Percentiles rank a stretch among this genome's conserved stretches.
phyloP scores from a whole-genome alignment of 2,797 vertebrate species.

The Gallirallus australis region DNA sequence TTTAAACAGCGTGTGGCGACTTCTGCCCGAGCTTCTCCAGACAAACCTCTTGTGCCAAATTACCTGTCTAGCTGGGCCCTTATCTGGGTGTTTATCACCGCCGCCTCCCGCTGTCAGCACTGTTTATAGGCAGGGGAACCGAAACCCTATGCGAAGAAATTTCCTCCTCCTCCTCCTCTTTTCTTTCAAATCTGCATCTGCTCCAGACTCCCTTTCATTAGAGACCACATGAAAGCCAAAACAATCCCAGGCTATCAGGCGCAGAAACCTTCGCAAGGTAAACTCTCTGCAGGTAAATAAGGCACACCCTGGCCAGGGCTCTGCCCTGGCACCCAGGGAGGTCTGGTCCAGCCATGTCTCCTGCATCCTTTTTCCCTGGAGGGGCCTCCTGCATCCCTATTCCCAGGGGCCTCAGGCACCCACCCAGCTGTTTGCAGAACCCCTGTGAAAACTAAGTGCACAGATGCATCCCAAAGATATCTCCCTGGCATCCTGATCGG shows the following conservation, averaged over 20 bases:
- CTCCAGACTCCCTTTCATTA: conserved; percentile 72
- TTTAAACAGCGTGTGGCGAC: conserved; percentile 9
- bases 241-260: conserved; percentile 61
- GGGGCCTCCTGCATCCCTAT: background rate
- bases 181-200: conserved; percentile 68
- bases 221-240: conserved; percentile 73
- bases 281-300: conserved; percentile 45
- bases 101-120: conserved; percentile 63
- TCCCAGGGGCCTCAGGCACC: background rate
- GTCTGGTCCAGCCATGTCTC: background rate
- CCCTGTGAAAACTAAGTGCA: background rate
- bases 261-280: conserved; percentile 17
- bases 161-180: conserved; percentile 67
- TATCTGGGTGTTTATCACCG: conserved; percentile 40
- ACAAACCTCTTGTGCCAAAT: conserved; percentile 48
- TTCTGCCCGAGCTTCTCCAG: conserved; percentile 48
- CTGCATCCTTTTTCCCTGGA: background rate
- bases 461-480: background rate
- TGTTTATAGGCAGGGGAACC: conserved; percentile 69
- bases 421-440: fast-evolving
- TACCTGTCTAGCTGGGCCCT: conserved; percentile 64
- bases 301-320: conserved; percentile 4
- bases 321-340: background rate
- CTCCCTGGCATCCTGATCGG: background rate
- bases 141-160: conserved; percentile 63